Evolutionary conservation across 2,113 vertebrate genomes (phyloP).

Genomic region (Tyto alba): DNA sequence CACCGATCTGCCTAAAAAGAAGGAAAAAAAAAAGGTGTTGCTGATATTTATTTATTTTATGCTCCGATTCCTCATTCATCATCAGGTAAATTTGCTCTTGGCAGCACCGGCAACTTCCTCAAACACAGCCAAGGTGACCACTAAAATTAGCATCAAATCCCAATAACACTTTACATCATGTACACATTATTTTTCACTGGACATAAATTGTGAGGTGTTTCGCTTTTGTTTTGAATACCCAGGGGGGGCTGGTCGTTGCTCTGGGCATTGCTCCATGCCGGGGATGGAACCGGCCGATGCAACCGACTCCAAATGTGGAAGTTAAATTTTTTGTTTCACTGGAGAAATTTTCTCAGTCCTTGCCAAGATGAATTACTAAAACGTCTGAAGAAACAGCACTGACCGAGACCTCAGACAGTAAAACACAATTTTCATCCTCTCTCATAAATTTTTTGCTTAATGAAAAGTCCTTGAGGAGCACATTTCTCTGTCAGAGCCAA

Average conservation of each 20-base stretch:
- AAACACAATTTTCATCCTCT: neutral
- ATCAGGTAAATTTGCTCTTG: slow-evolving; percentile 30
- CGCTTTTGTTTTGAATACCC: neutral
- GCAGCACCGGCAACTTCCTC: slow-evolving; percentile 31
- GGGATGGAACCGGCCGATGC: neutral
- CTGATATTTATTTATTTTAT: slow-evolving; percentile 41
- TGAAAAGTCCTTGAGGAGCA: neutral
- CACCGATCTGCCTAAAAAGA: neutral
- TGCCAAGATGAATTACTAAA: neutral
- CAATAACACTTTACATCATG: neutral
- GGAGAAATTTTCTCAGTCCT: neutral
- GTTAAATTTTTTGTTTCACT: neutral
- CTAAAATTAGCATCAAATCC: slow-evolving; percentile 38
- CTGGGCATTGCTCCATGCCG: accelerated
- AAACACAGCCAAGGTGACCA: slow-evolving; percentile 13
- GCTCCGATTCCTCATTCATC: slow-evolving; percentile 24
- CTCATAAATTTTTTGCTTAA: neutral
- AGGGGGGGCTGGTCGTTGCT: neutral
- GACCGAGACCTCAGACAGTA: neutral
- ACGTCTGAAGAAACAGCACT: neutral
- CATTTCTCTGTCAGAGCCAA: neutral
- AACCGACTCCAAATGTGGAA: neutral
- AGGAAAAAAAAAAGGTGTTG: neutral
- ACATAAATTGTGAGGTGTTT: neutral
- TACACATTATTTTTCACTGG: neutral